Percentiles rank a stretch among this genome's conserved stretches.
These are phyloP conservation scores for Hycleus phaleratus DNA, from an alignment of 1,140 invertebrate species.

Conservation along the genomic window DNA sequence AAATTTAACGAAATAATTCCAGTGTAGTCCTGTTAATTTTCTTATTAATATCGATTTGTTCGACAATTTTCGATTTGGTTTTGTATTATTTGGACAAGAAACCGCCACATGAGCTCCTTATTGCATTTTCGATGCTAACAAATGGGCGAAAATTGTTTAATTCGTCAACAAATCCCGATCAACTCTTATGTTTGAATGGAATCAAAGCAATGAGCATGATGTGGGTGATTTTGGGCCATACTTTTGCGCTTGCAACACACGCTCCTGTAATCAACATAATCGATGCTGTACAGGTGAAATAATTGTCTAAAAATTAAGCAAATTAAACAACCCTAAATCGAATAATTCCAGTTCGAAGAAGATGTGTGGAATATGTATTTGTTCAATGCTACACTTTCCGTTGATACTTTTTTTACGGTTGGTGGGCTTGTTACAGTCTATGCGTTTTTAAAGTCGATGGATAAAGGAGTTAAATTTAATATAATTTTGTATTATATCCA, in stretches of 20 bases:
- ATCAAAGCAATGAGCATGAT: constrained; percentile 51
- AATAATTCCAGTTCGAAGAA: not conserved
- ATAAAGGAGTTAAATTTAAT: constrained; percentile 29
- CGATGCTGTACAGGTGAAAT: not conserved
- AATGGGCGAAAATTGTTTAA: constrained; percentile 36
- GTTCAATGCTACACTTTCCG: constrained; percentile 36
- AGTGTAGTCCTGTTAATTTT: constrained; percentile 7
- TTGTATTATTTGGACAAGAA: constrained; percentile 2
- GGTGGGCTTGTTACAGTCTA: constrained; percentile 50
- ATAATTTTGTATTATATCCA: constrained; percentile 21
- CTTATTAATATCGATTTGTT: not conserved
- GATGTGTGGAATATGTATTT: not conserved
- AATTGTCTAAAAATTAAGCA: no score
- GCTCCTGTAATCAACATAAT: not conserved
- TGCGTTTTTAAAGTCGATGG: constrained; percentile 44
- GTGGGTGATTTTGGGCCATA: constrained; percentile 58
- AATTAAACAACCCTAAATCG: not conserved
- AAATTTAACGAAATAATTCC: not conserved
- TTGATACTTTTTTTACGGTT: constrained; percentile 51
- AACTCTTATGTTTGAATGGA: constrained; percentile 47
- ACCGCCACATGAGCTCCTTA: constrained; percentile 25
- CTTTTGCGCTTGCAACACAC: constrained; percentile 15
- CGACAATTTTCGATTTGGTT: constrained; percentile 5
- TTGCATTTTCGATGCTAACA: constrained; percentile 38
- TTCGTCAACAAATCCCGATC: constrained; percentile 25